phyloP scores from a whole-genome alignment of 2,888 invertebrate genomes.

The Amphipoea oculea region DNA sequence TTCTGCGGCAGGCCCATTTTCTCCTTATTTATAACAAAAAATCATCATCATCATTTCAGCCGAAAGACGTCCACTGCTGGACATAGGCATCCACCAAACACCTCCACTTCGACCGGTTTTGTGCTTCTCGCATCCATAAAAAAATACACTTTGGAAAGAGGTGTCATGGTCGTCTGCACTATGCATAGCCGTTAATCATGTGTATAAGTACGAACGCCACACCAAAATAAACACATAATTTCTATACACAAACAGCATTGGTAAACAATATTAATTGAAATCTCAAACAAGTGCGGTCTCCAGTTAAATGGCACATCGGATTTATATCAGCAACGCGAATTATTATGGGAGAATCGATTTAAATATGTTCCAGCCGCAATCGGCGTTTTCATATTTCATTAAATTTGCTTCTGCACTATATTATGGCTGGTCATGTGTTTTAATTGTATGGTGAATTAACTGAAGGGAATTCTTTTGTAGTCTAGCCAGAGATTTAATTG shows the following conservation, averaged over 20 bases:
- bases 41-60: not conserved
- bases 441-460: constrained; percentile 31
- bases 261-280: constrained; percentile 67
- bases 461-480: constrained; percentile 28
- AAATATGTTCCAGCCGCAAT: constrained; percentile 58
- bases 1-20: not conserved
- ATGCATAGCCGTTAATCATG: too few relatives aligned
- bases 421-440: not conserved
- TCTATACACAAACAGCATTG: constrained; percentile 40
- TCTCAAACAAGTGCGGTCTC: constrained; percentile 61
- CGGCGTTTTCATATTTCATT: constrained; percentile 61
- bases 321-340: constrained; percentile 43
- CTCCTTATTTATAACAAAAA: not conserved
- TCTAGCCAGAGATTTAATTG: constrained; percentile 19
- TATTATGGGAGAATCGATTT: constrained; percentile 60
- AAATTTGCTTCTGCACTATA: constrained; percentile 35
- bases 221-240: constrained; percentile 37
- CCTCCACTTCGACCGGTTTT: too few relatives aligned
- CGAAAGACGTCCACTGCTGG: too few relatives aligned
- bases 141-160: not conserved
- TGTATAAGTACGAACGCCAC: not conserved
- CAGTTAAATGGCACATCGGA: constrained; percentile 49
- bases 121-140: too few relatives aligned
- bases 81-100: too few relatives aligned
- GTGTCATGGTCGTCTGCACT: not conserved